Conservation (phyloP, 2,888 invertebrate genomes). For the Seira sanloemensis region DNA sequence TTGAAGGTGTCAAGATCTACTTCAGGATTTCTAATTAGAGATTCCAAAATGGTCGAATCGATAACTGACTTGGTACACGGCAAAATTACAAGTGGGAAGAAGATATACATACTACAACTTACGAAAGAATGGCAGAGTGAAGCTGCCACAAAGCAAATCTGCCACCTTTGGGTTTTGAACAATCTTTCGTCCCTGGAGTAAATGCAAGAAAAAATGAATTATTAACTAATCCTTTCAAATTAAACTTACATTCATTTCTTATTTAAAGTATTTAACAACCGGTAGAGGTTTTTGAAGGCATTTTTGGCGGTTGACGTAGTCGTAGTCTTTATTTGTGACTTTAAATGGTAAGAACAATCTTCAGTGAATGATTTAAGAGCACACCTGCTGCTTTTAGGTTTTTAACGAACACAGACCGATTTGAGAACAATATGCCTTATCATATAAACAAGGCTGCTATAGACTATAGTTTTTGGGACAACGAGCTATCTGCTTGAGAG, state of each 20-base stretch:
- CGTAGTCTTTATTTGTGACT: too few relatives aligned
- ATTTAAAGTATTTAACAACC: neutral
- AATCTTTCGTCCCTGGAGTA: neutral
- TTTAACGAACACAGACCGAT: too few relatives aligned
- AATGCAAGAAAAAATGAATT: neutral
- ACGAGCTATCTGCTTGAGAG: too few relatives aligned
- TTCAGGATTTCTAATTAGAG: conserved; percentile 10
- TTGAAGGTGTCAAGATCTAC: neutral
- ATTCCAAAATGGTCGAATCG: neutral
- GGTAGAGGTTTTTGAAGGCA: neutral
- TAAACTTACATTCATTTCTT: neutral
- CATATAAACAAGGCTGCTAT: too few relatives aligned
- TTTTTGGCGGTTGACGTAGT: too few relatives aligned
- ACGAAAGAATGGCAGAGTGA: neutral
- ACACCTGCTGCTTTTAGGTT: neutral
- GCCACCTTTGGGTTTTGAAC: neutral
- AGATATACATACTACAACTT: neutral
- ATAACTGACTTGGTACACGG: too few relatives aligned
- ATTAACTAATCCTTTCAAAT: neutral
- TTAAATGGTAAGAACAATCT: neutral
- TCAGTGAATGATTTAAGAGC: neutral
- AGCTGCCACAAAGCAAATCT: neutral
- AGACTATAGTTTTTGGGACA: too few relatives aligned
- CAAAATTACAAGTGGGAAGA: neutral
- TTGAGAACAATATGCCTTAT: too few relatives aligned